Conservation (phyloP, 2,888 invertebrate genomes). For the Heliconius hortense region DNA sequence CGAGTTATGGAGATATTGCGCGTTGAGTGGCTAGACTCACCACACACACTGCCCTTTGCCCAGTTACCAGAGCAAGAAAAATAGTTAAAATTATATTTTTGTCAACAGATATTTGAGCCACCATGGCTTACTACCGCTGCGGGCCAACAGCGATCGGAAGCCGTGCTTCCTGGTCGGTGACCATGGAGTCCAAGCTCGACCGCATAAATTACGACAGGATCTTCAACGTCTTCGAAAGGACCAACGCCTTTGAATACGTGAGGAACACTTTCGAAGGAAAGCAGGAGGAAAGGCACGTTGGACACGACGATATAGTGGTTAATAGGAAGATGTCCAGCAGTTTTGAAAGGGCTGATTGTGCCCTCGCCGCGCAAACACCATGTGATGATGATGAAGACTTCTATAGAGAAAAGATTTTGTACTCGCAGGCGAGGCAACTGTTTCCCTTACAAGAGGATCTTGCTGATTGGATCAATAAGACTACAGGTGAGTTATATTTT, state of each 20-base stretch:
- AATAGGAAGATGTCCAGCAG: slow-evolving; percentile 75
- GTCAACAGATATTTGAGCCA: slow-evolving; percentile 55
- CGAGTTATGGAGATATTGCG: no score
- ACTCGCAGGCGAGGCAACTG: slow-evolving; percentile 89
- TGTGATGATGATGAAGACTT: slow-evolving; percentile 84
- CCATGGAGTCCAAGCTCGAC: slow-evolving; percentile 65
- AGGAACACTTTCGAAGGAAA: slow-evolving; percentile 57
- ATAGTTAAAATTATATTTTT: slow-evolving; percentile 33
- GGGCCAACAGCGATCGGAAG: slow-evolving; percentile 75
- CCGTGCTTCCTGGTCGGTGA: slow-evolving; percentile 83
- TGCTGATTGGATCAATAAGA: slow-evolving; percentile 94
- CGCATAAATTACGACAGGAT: slow-evolving; percentile 77
- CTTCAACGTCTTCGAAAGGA: slow-evolving; percentile 77
- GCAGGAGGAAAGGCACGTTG: slow-evolving; percentile 60
- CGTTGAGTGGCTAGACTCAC: no score
- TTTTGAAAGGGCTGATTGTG: slow-evolving; percentile 76
- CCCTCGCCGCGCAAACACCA: slow-evolving; percentile 77
- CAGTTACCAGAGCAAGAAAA: no score
- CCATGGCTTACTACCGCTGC: slow-evolving; percentile 75
- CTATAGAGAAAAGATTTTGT: slow-evolving; percentile 87
- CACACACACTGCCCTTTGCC: no score
- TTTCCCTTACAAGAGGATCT: slow-evolving; percentile 92
- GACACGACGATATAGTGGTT: slow-evolving; percentile 71
- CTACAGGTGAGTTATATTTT: slow-evolving; percentile 85
- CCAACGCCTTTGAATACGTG: slow-evolving; percentile 77